Percentiles rank a stretch among this genome's conserved stretches.
Conservation (phyloP, 2,888 invertebrate species). For the Glyphotaelius pellucidus region DNA sequence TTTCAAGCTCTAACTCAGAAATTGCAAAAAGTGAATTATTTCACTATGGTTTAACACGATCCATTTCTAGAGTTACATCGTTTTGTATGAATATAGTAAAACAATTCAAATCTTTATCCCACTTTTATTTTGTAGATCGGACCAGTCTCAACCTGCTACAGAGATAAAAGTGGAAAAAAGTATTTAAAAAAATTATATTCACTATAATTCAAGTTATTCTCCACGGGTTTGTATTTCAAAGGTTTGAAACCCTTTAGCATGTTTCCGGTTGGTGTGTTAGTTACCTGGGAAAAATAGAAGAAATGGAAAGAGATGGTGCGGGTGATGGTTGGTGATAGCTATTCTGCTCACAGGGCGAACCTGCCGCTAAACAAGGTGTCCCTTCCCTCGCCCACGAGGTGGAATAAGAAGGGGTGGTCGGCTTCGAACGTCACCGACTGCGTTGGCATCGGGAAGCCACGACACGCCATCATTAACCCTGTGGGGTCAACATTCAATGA, state of each 20-base stretch:
- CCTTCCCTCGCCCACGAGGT: not conserved
- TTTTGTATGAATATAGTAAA: too few relatives aligned
- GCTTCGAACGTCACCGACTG: conserved; percentile 5
- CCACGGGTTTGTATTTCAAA: not conserved
- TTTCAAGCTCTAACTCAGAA: too few relatives aligned
- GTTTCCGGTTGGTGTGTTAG: not conserved
- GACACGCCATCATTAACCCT: conserved; percentile 8
- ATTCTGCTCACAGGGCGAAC: not conserved
- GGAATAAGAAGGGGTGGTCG: conserved; percentile 16
- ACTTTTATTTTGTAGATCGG: too few relatives aligned
- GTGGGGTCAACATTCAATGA: not conserved
- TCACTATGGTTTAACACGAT: too few relatives aligned
- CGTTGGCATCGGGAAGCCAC: not conserved
- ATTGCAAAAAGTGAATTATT: too few relatives aligned
- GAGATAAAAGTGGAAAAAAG: too few relatives aligned
- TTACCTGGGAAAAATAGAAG: not conserved
- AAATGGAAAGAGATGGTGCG: not conserved
- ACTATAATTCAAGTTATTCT: not conserved
- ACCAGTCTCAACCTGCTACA: too few relatives aligned
- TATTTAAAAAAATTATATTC: too few relatives aligned
- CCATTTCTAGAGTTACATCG: too few relatives aligned
- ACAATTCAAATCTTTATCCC: too few relatives aligned
- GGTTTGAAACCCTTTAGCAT: not conserved
- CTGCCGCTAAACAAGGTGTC: conserved; percentile 13
- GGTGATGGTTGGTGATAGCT: not conserved